A percentile compares a stretch with the other conserved stretches of the same genome.
These are phyloP conservation scores for Battus philenor DNA, from an alignment of 1,140 invertebrate genomes.

Conservation along the genomic window DNA sequence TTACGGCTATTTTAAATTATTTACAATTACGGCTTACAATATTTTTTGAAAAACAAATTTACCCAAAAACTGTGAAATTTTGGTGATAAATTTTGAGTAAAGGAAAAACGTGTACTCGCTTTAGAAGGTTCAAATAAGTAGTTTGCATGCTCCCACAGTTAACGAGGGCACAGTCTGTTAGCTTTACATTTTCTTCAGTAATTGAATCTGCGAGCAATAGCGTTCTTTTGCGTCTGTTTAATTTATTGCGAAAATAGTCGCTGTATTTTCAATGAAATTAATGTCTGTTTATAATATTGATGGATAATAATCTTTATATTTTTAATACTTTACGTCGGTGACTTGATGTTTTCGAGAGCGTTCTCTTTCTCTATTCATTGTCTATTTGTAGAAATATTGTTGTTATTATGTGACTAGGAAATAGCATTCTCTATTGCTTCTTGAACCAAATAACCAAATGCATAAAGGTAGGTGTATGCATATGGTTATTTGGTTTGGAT, in stretches of 20 bases:
- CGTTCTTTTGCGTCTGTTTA: constrained; percentile 9
- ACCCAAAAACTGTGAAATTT: too few relatives aligned
- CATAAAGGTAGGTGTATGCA: too few relatives aligned
- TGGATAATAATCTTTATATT: not conserved
- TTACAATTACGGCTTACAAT: too few relatives aligned
- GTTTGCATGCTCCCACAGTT: constrained; percentile 9
- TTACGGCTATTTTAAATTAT: too few relatives aligned
- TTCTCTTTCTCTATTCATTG: too few relatives aligned
- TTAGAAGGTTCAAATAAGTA: constrained; percentile 8
- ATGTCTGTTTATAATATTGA: not conserved
- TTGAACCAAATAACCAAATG: too few relatives aligned
- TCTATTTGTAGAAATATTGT: too few relatives aligned
- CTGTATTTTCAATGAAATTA: not conserved
- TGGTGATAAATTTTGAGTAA: constrained; percentile 6
- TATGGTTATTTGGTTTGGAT: too few relatives aligned
- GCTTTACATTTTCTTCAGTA: constrained; percentile 16
- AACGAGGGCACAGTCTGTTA: constrained; percentile 14
- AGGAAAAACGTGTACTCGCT: constrained; percentile 6
- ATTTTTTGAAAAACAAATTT: too few relatives aligned
- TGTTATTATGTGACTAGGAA: too few relatives aligned
- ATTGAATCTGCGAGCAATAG: constrained; percentile 5
- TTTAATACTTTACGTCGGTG: not conserved
- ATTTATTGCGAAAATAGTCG: not conserved
- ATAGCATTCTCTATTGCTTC: too few relatives aligned
- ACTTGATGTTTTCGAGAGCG: too few relatives aligned